phyloP scores from a whole-genome alignment of 2,113 vertebrate genomes.

The Eclectus roratus region DNA sequence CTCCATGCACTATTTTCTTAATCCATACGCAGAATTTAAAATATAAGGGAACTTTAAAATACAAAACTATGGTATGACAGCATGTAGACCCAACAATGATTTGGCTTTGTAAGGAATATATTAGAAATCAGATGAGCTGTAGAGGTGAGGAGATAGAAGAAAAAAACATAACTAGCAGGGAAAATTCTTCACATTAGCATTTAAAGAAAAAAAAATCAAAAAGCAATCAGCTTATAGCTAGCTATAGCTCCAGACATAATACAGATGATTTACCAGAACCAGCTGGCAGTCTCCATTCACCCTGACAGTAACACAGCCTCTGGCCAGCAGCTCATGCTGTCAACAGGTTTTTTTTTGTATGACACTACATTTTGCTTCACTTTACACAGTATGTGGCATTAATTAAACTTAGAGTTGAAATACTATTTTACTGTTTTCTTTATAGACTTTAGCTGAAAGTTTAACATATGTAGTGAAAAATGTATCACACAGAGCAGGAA shows the following conservation, averaged over 20 bases:
- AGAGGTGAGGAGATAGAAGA: background rate
- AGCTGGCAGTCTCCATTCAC: background rate
- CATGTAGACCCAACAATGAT: background rate
- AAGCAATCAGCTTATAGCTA: background rate
- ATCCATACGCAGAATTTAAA: background rate
- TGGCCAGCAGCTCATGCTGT: background rate
- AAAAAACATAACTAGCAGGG: background rate
- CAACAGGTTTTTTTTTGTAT: background rate
- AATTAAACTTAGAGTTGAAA: constrained; percentile 3
- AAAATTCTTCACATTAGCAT: background rate
- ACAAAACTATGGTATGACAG: background rate
- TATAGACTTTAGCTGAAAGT: background rate
- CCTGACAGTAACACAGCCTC: background rate
- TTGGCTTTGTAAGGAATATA: background rate
- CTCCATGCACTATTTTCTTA: background rate
- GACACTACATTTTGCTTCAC: background rate
- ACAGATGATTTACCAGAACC: background rate
- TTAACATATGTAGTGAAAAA: background rate
- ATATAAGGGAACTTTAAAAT: background rate
- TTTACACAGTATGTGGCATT: background rate
- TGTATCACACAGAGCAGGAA: background rate
- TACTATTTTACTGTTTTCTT: background rate
- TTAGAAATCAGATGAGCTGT: background rate
- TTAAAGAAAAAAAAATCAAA: background rate
- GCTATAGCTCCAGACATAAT: background rate